phyloP scores from a whole-genome alignment of 2,888 invertebrate genomes.

The Phlogophora meticulosa region DNA sequence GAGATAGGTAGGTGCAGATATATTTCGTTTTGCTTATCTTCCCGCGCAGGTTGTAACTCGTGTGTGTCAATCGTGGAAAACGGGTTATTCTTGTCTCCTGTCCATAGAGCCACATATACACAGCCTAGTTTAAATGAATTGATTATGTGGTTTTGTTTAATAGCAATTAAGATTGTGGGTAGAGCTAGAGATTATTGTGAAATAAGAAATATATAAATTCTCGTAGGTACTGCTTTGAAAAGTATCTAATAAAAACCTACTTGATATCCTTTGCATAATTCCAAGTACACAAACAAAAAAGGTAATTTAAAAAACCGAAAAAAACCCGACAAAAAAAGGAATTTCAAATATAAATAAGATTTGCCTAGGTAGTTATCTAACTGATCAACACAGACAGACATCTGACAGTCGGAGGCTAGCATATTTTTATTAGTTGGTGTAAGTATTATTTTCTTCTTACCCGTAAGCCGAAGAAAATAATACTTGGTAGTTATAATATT shows the following conservation, averaged over 20 bases:
- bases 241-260: not conserved
- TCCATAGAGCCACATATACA: slow-evolving; percentile 32
- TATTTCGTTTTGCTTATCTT: slow-evolving; percentile 43
- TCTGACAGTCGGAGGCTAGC: no score
- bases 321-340: no score
- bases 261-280: no score
- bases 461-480: no score
- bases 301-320: no score
- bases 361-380: no score
- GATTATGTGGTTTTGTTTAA: slow-evolving; percentile 15
- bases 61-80: slow-evolving; percentile 52
- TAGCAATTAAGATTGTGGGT: not conserved
- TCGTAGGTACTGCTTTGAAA: not conserved
- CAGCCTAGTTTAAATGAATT: slow-evolving; percentile 33
- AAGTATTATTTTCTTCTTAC: no score
- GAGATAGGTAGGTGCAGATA: slow-evolving; percentile 33
- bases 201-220: not conserved
- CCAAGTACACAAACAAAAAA: no score
- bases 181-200: slow-evolving; percentile 5
- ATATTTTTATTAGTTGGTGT: no score
- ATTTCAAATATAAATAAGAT: no score
- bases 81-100: slow-evolving; percentile 49
- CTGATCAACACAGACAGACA: no score
- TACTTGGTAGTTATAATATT: no score
- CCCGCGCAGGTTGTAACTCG: slow-evolving; percentile 42